Evolutionary conservation across 2,888 invertebrate species (phyloP), one percentile per base, ranked within the genome.

Genomic region (Caenorhabditis virilis): DNA sequence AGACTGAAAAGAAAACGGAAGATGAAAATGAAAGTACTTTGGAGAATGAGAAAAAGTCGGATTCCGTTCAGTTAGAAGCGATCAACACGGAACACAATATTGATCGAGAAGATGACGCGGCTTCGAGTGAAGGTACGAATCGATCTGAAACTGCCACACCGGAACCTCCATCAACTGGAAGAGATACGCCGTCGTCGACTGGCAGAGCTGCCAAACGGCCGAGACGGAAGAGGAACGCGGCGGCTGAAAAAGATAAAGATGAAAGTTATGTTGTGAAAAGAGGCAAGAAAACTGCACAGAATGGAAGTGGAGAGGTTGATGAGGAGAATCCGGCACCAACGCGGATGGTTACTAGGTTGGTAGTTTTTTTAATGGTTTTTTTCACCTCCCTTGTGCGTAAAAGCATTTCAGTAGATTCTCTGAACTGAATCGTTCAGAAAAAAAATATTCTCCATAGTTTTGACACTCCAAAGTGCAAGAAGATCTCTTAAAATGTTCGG

Each of bases 321-420:
- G 45, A 55, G 23, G 56, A 63, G n/a, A 30, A n/a, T n/a, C n/a
- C n/a, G n/a, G n/a, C n/a, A n/a, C n/a, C n/a, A n/a, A n/a, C n/a
- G n/a, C n/a, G n/a, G n/a, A 63, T 63, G 63, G 57, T 63, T 30
- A 63, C 63, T 11, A 63, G 63, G 58, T 48, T 27, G 42, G 52
- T 47, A 59, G n/a, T 59, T 50, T 42, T 53, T 49, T 53, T 20
- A 51, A 49, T 30, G 30, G 30, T n/a, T n/a, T n/a, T n/a, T n/a
- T n/a, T n/a, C n/a, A n/a, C n/a, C n/a, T n/a, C n/a, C n/a, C n/a
- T n/a, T n/a, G n/a, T n/a, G n/a, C n/a, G n/a, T n/a, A n/a, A n/a
- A n/a, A n/a, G n/a, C n/a, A n/a, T n/a, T n/a, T n/a, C n/a, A n/a
- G n/a, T n/a, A n/a, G n/a, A n/a, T n/a, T n/a, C n/a, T n/a, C n/a